Evolutionary conservation across 2,113 vertebrate genomes (phyloP), one percentile per base, ranked within the genome.

Genomic region (Percina caprodes): DNA sequence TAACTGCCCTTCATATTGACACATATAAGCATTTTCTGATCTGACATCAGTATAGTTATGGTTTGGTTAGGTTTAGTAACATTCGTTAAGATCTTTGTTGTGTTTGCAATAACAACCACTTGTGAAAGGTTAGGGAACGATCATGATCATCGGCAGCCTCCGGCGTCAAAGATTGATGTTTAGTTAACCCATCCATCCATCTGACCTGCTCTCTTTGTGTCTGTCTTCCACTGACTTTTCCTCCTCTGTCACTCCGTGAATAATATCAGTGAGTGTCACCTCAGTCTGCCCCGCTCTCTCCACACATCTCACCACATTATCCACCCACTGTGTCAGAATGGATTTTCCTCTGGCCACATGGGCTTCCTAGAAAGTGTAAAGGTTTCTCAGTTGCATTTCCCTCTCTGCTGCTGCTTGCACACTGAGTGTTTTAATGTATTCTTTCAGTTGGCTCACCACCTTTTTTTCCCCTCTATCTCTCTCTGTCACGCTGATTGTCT

Each of bases 341-440:
- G 49, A 71, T 91, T 85, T 76, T 71, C 76, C 86, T 58, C 62
- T 16, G 70, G 82, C 82, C 82, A 51, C 84, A 62, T 77, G 55
- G n/a, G 82, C 73, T 76, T 71, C 80, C 78, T 59, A 72, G 23
- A 79, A 78, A 79, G 83, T 78, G 78, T 74, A 84, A 85, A 74
- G 76, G 69, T 82, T 72, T 81, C 82, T 87, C 76, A 19, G 68
- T 78, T 49, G 59, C 76, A 9, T 78, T 83, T 87, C 59, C 33
- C 70, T 77, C 68, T 63, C 48, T 10, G 33, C 67, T 9, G 51
- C 73, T 26, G 66, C 71, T 85, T 42, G 75, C 80, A 70, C 73
- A 19, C 69, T 7, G 59, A 82, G 0, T 26, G n/a, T 84, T 55
- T 66, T 80, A 87, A 82, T 89, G 67, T 76, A 73, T 88, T 87